Conservation (phyloP, 2,888 invertebrate species). For the Cheilosia grossa region DNA sequence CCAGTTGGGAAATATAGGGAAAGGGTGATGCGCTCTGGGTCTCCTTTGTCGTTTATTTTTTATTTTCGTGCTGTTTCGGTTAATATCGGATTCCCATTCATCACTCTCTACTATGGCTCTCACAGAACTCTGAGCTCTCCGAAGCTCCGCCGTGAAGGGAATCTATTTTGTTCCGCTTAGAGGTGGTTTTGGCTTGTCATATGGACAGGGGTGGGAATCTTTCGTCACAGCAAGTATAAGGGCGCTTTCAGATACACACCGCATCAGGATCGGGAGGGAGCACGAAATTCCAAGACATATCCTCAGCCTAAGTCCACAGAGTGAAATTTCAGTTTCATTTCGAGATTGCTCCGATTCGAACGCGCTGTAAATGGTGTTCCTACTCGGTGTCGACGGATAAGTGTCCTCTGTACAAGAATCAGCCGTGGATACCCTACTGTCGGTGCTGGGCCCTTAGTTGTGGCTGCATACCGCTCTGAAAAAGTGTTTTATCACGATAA, state of each 20-base stretch:
- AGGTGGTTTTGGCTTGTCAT: constrained; percentile 17
- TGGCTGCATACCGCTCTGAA: constrained; percentile 54
- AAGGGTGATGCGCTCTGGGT: constrained; percentile 21
- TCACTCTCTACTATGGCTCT: constrained; percentile 20
- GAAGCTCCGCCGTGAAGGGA: constrained; percentile 46
- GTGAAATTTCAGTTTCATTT: constrained; percentile 71
- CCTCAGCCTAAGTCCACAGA: constrained; percentile 1
- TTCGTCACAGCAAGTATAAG: constrained; percentile 46
- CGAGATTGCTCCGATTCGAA: constrained; percentile 73
- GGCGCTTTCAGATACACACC: constrained; percentile 70
- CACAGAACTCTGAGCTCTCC: constrained; percentile 18
- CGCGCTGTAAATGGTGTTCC: constrained; percentile 47
- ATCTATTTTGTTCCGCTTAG: constrained; percentile 32
- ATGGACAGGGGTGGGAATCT: constrained; percentile 25
- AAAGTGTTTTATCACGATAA: constrained; percentile 63
- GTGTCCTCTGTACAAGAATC: constrained; percentile 14
- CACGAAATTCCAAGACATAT: constrained; percentile 37
- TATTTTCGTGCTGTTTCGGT: background rate
- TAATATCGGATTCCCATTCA: constrained; percentile 14
- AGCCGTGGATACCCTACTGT: constrained; percentile 61
- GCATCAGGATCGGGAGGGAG: constrained; percentile 36
- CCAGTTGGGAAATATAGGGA: constrained; percentile 8
- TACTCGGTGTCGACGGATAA: constrained; percentile 28
- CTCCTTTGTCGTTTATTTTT: constrained; percentile 4
- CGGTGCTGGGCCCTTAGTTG: constrained; percentile 54